Evolutionary conservation across 2,888 invertebrate species (phyloP).

Genomic region (Lepidocyrtoides sp.): DNA sequence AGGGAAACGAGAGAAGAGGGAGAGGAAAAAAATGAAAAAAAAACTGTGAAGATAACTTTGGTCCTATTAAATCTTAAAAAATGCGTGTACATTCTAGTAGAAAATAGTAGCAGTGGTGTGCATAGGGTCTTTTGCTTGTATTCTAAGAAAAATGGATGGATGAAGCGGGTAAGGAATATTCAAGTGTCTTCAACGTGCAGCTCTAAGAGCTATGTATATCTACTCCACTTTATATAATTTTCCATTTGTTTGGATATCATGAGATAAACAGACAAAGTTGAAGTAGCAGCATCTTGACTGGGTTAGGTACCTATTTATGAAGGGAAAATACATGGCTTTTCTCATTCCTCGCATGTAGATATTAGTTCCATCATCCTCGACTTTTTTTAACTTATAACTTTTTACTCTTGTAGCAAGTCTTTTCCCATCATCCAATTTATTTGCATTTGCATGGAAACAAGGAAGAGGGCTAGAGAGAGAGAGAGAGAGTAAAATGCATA

Average conservation of each 20-base stretch:
- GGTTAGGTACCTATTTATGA: background rate
- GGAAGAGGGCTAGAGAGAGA: background rate
- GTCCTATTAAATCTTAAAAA: conserved; percentile 68
- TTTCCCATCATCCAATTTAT: conserved; percentile 78
- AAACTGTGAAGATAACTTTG: conserved; percentile 61
- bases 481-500: background rate
- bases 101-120: background rate
- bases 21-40: conserved; percentile 66
- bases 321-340: background rate
- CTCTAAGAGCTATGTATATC: background rate
- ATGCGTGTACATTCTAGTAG: conserved; percentile 47
- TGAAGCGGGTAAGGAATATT: background rate
- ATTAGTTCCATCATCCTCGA: conserved; percentile 13
- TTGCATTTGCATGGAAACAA: conserved; percentile 80
- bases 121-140: background rate
- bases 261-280: background rate
- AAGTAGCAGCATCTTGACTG: background rate
- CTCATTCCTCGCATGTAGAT: conserved; percentile 33
- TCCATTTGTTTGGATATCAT: conserved; percentile 5
- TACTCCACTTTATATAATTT: background rate
- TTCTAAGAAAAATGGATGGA: conserved; percentile 15
- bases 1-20: background rate
- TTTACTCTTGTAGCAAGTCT: conserved; percentile 25
- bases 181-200: background rate
- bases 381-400: background rate